phyloP scores from a whole-genome alignment of 1,140 invertebrate species.

The Tetramorium parvispinum region DNA sequence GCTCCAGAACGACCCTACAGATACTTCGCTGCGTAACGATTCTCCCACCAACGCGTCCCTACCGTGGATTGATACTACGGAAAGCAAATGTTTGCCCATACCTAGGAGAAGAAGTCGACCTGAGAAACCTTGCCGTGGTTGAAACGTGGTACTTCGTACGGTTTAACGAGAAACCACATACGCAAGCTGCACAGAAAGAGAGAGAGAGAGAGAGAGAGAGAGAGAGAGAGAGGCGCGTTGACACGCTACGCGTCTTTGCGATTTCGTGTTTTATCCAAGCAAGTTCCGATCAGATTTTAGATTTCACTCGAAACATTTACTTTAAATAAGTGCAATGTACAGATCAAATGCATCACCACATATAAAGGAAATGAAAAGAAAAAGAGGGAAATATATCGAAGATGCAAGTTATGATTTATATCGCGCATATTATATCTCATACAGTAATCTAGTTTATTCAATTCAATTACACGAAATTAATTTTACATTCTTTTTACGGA shows the following conservation, averaged over 20 bases:
- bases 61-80: slow-evolving; percentile 61
- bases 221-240: not conserved
- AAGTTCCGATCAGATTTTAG: slow-evolving; percentile 27
- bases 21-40: slow-evolving; percentile 56
- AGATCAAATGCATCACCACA: not conserved
- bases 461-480: not conserved
- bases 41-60: not conserved
- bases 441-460: not conserved
- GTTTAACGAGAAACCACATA: slow-evolving; percentile 49
- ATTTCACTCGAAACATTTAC: not conserved
- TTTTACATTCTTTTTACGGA: not conserved
- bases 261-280: not conserved
- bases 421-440: not conserved
- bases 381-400: not conserved
- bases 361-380: not conserved
- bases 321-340: not conserved
- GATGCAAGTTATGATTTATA: not conserved
- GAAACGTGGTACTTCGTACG: slow-evolving; percentile 36
- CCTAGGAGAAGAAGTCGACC: slow-evolving; percentile 57
- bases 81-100: slow-evolving; percentile 63
- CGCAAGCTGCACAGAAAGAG: not conserved
- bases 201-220: too few species aligned
- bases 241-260: not conserved
- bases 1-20: slow-evolving; percentile 47
- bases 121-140: slow-evolving; percentile 34